Base-by-base conservation (phyloP, 1,140 invertebrate species). In the Neotoxoptera formosana region DNA sequence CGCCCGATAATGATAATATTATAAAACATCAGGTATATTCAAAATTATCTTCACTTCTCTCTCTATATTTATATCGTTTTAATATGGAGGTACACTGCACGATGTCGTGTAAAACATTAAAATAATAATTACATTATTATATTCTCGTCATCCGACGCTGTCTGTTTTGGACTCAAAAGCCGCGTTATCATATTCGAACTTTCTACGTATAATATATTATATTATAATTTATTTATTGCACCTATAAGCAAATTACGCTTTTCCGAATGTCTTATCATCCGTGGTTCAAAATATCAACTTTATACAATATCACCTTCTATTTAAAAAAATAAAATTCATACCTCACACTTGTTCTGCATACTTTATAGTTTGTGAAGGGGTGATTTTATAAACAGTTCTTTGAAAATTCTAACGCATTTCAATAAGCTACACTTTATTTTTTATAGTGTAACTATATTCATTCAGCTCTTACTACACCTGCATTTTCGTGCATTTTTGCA, bases 1-100 rank as follows among this genome's bases (percentile, higher is more conserved):
- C 89, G 36, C 36, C 89, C 2, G 89, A 45, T n/a, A 53, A 90
- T 20, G 36, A 51, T n/a, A n/a, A 7, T 76, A 17, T 76, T 67
- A 90, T 90, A 41, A 90, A 89, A 56, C 88, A 89, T 89, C 88
- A 90, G 89, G 89, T 90, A 90, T 67, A 87, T 87, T 88, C 30
- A 17, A 17, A 51, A 51, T 34, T 34, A 34, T 88, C 34, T 36
- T 45, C 34, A 2, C 7, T 30, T 84, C 21, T 84, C 8, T 84
- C 21, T 84, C 8, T 11, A 9, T 45, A 11, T 45, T 45, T 9
- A 8, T 23, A n/a, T 30, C 8, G 4, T 84, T n/a, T 2, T 87
- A 47, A 47, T 48, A 1, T n/a, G 51, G 51, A 21, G 21, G 21
- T 53, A 53, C 20, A 53, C 21, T n/a, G 17, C 1, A 81, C 3